Conservation (phyloP, 37 sponge, comb jelly and placozoan species). For the Amphimedon queenslandica region DNA sequence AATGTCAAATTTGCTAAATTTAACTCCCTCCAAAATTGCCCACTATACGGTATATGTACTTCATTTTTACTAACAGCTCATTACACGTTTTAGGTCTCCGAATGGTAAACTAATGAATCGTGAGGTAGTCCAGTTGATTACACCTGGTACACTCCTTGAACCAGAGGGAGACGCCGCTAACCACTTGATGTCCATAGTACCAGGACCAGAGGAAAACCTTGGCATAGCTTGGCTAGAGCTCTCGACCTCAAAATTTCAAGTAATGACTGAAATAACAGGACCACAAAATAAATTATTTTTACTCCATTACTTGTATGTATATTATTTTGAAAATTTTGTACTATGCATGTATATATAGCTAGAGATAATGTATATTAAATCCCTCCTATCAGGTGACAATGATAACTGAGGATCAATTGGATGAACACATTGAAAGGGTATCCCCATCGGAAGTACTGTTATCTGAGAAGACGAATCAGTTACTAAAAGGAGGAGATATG, state of each 20-base stretch:
- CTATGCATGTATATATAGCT: too few species aligned
- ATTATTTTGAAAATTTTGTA: too few species aligned
- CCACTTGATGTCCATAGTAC: slow-evolving; percentile 62
- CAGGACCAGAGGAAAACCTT: slow-evolving; percentile 44
- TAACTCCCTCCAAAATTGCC: too few species aligned
- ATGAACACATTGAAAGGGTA: slow-evolving; percentile 79
- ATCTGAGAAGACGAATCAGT: background rate
- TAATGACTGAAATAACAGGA: too few species aligned
- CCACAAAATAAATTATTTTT: background rate
- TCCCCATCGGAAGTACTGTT: slow-evolving; percentile 65
- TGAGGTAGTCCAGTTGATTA: slow-evolving; percentile 68
- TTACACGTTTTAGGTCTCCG: slow-evolving; percentile 1
- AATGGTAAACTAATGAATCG: slow-evolving; percentile 45
- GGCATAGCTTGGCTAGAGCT: slow-evolving; percentile 86
- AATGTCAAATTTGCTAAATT: too few species aligned
- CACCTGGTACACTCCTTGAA: slow-evolving; percentile 82
- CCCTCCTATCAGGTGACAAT: background rate
- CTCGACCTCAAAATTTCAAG: slow-evolving; percentile 75
- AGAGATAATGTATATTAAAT: background rate
- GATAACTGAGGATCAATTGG: slow-evolving; percentile 10
- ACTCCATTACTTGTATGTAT: too few species aligned
- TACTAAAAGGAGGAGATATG: background rate
- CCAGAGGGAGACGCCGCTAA: slow-evolving; percentile 64
- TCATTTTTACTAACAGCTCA: background rate
- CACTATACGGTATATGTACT: too few species aligned